Percentiles rank a stretch among this genome's conserved stretches.
phyloP scores from a whole-genome alignment of 1,140 invertebrate species.

The Physella acuta region DNA sequence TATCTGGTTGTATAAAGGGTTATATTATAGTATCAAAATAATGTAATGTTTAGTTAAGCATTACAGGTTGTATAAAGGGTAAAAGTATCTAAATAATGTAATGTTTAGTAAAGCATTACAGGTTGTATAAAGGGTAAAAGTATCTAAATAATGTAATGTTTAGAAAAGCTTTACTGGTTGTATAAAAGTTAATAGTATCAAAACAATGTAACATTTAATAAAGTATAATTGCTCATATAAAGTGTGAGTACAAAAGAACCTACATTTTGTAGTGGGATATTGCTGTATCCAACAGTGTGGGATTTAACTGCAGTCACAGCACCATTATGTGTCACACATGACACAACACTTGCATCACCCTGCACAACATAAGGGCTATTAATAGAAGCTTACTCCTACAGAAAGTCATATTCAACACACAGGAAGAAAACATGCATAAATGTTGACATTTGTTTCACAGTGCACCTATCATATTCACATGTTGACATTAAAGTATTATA shows the following conservation, averaged over 20 bases:
- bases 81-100: neutral
- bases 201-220: neutral
- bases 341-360: conserved; percentile 5
- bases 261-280: neutral
- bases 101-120: neutral
- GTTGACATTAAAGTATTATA: neutral
- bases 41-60: neutral
- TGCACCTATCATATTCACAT: neutral
- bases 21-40: neutral
- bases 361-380: neutral
- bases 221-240: neutral
- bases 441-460: neutral
- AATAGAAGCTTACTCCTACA: neutral
- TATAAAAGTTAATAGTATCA: neutral
- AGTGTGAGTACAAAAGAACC: neutral
- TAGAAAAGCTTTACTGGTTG: neutral
- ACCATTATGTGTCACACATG: neutral
- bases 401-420: neutral
- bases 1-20: neutral
- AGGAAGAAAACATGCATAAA: neutral
- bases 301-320: neutral
- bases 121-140: neutral
- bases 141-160: neutral
- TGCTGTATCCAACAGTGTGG: neutral
- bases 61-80: neutral